Base-by-base conservation (phyloP, 2,888 invertebrate genomes). In the Plagodis dolabraria region DNA sequence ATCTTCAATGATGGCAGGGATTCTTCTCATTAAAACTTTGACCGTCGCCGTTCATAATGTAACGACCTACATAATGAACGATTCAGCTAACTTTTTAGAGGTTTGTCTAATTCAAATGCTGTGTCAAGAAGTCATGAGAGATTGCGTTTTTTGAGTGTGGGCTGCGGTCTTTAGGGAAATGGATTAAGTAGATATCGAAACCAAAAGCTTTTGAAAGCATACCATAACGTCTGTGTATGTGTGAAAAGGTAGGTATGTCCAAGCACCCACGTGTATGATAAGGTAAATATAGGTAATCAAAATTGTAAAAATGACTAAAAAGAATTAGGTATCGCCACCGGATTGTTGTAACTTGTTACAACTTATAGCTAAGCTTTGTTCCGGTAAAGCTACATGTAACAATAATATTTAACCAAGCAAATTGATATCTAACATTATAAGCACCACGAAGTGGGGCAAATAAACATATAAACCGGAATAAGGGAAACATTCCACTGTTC, bases 21-120 rank as follows among this genome's bases (percentile, higher is more conserved):
- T 74, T 76, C 77, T 73, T 80, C 83, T 86, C 83, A 86, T 87
- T 86, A 86, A 86, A 87, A 87, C 84, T 86, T 86, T 71, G 68
- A 63, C 66, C 70, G 70, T 61, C 72, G 72, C 70, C 82, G 83
- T 82, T 80, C 80, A 76, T 82, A 84, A 86, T 80, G 83, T 82
- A 84, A 86, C 80, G 83, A 81, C 79, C 80, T 75, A 60, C 72
- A 73, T 77, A 82, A 82, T 78, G 76, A 78, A 76, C 70, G 70
- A 68, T 64, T 69, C 69, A 62, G 70, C 61, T 67, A 78, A 74
- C 69, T 79, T 78, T 73, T 72, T 69, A 63, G 64, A 73, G 72
- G 72, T 71, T 69, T 70, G 66, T 72, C 75, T 77, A 76, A 80
- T 78, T 80, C 71, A 73, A 75, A 77, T 76, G 71, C 71, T 71